These are phyloP conservation scores for Catostomus latipinnis DNA, from an alignment of 2,797 vertebrate species.

Conservation along the genomic window DNA sequence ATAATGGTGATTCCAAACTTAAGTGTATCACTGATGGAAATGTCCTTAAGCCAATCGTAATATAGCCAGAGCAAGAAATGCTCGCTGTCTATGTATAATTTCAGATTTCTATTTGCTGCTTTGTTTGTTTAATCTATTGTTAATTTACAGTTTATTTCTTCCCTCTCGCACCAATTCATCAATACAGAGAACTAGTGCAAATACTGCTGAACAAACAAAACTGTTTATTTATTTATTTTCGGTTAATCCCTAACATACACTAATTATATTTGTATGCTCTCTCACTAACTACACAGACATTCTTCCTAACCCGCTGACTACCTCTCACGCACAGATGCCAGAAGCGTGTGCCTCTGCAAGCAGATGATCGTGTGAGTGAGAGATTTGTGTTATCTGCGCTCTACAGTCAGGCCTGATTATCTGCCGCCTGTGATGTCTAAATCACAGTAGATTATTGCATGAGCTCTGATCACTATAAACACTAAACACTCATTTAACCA, in stretches of 20 bases:
- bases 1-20: too few relatives aligned
- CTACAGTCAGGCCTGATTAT: slow-evolving; percentile 27
- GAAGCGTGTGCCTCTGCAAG: neutral
- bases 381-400: slow-evolving; percentile 13
- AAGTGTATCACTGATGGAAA: too few relatives aligned
- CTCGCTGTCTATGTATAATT: too few relatives aligned
- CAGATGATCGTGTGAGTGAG: neutral
- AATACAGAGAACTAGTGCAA: neutral
- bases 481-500: slow-evolving; percentile 31
- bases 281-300: neutral
- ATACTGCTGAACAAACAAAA: neutral
- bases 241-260: neutral
- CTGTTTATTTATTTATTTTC: neutral
- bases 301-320: neutral
- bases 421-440: slow-evolving; percentile 15
- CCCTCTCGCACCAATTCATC: neutral
- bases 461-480: slow-evolving; percentile 19
- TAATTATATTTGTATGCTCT: neutral
- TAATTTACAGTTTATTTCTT: neutral
- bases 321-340: neutral
- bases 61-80: too few relatives aligned
- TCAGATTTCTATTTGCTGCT: neutral
- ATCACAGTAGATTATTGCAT: slow-evolving; percentile 16
- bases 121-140: neutral
- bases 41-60: too few relatives aligned